Evolutionary conservation across 2,113 vertebrate species (phyloP).

Genomic region (Noctilio leporinus): DNA sequence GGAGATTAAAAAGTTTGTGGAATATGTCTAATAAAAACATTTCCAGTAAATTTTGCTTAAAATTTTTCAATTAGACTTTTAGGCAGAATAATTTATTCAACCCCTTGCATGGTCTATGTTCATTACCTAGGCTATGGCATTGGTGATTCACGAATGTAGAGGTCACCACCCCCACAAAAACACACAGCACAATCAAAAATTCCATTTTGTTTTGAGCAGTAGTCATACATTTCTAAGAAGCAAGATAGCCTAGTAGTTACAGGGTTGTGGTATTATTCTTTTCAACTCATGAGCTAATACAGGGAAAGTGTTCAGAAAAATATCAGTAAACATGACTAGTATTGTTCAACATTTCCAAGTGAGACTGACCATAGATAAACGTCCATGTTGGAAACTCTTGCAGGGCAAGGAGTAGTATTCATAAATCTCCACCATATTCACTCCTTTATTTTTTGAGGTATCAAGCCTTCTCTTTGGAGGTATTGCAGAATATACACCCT

Average conservation of each 20-base stretch:
- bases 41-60: not conserved
- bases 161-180: not conserved
- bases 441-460: not conserved
- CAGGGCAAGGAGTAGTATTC: not conserved
- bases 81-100: not conserved
- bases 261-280: not conserved
- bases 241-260: no score
- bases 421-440: not conserved
- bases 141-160: not conserved
- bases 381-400: not conserved
- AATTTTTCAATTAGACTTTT: not conserved
- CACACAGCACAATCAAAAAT: not conserved
- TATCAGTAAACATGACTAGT: not conserved
- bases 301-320: not conserved
- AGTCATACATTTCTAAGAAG: not conserved
- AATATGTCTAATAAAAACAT: not conserved
- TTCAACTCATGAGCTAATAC: not conserved
- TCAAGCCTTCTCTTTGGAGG: not conserved
- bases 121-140: not conserved
- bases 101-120: not conserved
- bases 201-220: not conserved
- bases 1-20: not conserved
- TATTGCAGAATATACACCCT: not conserved
- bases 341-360: not conserved
- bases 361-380: not conserved